A percentile compares a stretch with the other conserved stretches of the same genome.
phyloP scores from a whole-genome alignment of 2,113 vertebrate genomes.

The Hiodon tergisus region DNA sequence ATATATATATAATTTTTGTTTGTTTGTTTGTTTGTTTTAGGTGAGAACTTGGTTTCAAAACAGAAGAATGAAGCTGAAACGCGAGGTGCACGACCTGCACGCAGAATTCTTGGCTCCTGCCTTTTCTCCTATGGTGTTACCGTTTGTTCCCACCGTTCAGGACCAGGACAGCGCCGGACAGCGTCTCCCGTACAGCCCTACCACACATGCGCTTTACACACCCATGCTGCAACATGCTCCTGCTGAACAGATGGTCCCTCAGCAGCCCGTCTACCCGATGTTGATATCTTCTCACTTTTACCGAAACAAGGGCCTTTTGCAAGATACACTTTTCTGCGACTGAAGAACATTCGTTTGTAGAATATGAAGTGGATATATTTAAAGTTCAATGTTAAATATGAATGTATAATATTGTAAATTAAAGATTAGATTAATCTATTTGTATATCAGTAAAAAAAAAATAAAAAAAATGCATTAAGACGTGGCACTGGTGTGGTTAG shows the following conservation, averaged over 20 bases:
- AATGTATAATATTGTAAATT: conserved; percentile 11
- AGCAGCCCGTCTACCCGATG: conserved; percentile 16
- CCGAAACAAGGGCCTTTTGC: conserved; percentile 23
- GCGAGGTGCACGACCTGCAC: conserved; percentile 66
- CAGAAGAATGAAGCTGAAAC: conserved; percentile 80
- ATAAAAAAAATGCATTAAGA: not conserved
- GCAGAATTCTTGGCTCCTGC: conserved; percentile 55
- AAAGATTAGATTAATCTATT: not conserved
- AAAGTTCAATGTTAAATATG: not conserved
- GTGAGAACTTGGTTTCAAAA: conserved; percentile 86
- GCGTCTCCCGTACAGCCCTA: conserved; percentile 28
- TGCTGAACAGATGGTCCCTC: conserved; percentile 30
- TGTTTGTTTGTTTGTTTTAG: conserved; percentile 42
- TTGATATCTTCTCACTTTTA: conserved; percentile 45
- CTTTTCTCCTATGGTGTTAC: conserved; percentile 34
- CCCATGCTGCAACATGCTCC: conserved; percentile 39
- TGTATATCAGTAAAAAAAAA: not conserved
- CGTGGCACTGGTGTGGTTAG: too few species aligned
- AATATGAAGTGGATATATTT: not conserved
- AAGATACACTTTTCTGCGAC: not conserved
- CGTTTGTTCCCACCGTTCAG: conserved; percentile 40
- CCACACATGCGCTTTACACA: conserved; percentile 35
- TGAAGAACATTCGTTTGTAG: not conserved
- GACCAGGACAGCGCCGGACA: conserved; percentile 41
- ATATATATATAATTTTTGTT: not conserved